Conservation (phyloP, 2,888 invertebrate genomes). For the Pristionchus arcanus region DNA sequence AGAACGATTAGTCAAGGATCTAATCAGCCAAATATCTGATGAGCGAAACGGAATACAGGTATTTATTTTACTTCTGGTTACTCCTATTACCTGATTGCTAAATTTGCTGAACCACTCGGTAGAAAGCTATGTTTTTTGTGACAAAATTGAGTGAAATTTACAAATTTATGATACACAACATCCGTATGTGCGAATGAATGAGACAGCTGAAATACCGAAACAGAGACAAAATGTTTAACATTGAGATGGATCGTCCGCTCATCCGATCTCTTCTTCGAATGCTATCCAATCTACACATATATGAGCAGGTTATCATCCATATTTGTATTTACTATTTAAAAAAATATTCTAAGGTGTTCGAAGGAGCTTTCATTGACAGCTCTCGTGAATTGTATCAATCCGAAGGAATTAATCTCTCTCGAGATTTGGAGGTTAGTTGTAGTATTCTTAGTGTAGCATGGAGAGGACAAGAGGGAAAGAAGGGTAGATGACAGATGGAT, state of each 20-base stretch:
- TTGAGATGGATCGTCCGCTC: slow-evolving; percentile 87
- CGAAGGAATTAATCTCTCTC: slow-evolving; percentile 94
- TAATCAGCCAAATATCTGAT: slow-evolving; percentile 92
- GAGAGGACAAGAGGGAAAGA: too few relatives aligned
- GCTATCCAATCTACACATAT: slow-evolving; percentile 92
- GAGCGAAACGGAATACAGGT: slow-evolving; percentile 91
- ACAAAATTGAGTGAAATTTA: not conserved
- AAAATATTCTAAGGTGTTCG: slow-evolving; percentile 78
- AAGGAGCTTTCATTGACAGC: slow-evolving; percentile 88
- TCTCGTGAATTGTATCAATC: slow-evolving; percentile 94
- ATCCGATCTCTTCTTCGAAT: slow-evolving; percentile 95
- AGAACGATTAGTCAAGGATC: slow-evolving; percentile 93
- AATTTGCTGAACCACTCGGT: too few relatives aligned
- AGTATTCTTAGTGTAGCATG: too few relatives aligned
- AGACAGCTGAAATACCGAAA: too few relatives aligned
- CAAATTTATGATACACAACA: not conserved
- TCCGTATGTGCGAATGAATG: too few relatives aligned
- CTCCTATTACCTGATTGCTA: too few relatives aligned
- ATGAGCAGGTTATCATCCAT: slow-evolving; percentile 60
- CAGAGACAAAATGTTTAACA: not conserved
- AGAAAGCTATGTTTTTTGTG: too few relatives aligned
- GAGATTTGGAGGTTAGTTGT: slow-evolving; percentile 91
- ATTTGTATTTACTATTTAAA: not conserved
- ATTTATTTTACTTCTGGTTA: not conserved
- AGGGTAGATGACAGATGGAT: too few relatives aligned